A percentile compares a stretch with the other conserved stretches of the same genome.
These are phyloP conservation scores for Tonatia bakeri DNA, from an alignment of 2,113 vertebrate species.

Conservation along the genomic window DNA sequence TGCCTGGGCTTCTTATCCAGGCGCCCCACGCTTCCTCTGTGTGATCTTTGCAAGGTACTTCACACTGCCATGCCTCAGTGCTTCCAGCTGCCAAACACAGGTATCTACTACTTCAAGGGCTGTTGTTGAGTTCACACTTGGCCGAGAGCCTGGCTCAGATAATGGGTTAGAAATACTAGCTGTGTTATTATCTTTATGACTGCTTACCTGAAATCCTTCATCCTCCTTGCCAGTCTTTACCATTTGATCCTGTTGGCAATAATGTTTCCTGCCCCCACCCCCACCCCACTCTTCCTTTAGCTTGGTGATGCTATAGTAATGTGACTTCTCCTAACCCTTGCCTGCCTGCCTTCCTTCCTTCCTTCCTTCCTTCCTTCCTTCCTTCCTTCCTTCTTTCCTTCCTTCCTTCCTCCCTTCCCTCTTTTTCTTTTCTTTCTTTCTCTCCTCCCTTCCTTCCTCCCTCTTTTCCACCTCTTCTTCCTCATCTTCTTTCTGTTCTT, in stretches of 20 bases:
- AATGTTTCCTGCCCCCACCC: accelerated
- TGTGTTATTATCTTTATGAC: neutral
- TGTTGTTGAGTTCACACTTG: neutral
- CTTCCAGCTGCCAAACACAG: neutral
- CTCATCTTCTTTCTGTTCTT: neutral
- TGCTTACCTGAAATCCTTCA: neutral
- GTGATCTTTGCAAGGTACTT: neutral
- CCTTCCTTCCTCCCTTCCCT: accelerated
- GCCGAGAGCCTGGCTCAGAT: neutral
- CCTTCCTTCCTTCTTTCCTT: neutral
- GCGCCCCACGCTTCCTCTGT: neutral
- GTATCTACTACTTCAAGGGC: neutral
- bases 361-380: too few relatives aligned
- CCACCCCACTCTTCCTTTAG: neutral
- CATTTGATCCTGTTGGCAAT: neutral
- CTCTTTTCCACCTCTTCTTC: neutral
- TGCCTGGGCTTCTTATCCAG: too few relatives aligned
- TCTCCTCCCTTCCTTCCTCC: neutral
- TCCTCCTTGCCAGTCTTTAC: neutral
- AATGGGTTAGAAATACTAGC: neutral
- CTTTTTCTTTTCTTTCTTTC: accelerated
- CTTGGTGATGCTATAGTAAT: neutral
- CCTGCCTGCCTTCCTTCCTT: neutral
- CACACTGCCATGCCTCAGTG: neutral
- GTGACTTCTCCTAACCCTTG: neutral